These are phyloP conservation scores for Drosophila burlai DNA, from an alignment of 1,140 invertebrate genomes.

Conservation along the genomic window DNA sequence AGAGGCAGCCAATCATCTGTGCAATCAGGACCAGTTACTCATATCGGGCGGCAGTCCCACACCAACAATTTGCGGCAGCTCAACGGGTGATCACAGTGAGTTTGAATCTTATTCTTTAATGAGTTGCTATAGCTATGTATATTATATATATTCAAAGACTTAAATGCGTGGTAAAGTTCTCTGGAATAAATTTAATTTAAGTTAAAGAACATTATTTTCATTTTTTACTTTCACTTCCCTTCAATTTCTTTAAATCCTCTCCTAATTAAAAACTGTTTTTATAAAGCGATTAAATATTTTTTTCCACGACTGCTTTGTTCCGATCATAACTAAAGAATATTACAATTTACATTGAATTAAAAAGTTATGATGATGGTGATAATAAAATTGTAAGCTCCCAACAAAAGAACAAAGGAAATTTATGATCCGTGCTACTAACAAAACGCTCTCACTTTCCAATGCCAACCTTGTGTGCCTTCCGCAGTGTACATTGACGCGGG, in stretches of 20 bases:
- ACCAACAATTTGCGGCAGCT: conserved; percentile 92
- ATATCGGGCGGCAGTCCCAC: conserved; percentile 93
- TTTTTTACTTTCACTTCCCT: neutral
- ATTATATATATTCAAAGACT: too few species aligned
- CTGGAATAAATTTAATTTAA: neutral
- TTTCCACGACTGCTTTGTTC: too few species aligned
- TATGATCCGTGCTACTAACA: conserved; percentile 15
- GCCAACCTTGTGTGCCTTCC: conserved; percentile 42
- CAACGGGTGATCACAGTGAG: conserved; percentile 94
- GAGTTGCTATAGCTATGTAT: too few species aligned
- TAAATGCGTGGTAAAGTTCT: neutral
- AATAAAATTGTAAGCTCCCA: neutral
- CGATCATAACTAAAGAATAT: too few species aligned
- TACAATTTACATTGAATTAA: neutral
- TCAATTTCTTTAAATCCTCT: neutral
- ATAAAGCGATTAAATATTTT: neutral
- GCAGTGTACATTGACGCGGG: conserved; percentile 94
- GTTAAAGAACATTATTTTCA: too few species aligned
- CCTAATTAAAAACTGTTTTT: neutral
- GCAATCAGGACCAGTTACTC: conserved; percentile 93
- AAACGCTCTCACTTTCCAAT: conserved; percentile 3
- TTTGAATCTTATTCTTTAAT: conserved; percentile 35
- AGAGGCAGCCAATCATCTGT: conserved; percentile 90
- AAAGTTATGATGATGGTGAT: too few species aligned
- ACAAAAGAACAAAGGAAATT: neutral